Conservation (phyloP, 2,888 invertebrate species). For the Chaitophorus viminalis region DNA sequence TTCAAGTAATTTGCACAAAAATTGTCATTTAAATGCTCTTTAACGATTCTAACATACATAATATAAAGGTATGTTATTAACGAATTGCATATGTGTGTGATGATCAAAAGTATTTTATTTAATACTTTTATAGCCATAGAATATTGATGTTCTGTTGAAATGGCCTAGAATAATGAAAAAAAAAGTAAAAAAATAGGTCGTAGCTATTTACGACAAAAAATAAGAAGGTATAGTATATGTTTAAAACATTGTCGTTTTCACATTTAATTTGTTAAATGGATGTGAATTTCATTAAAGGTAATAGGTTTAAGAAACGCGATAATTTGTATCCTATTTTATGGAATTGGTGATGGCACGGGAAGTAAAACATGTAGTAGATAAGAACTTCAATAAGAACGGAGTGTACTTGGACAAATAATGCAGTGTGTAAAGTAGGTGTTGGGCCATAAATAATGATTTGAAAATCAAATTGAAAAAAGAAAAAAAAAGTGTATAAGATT, state of each 20-base stretch:
- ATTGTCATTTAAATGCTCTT: too few species aligned
- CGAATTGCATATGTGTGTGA: too few species aligned
- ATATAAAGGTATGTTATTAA: too few species aligned
- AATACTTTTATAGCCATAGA: too few species aligned
- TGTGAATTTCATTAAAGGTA: conserved; percentile 19
- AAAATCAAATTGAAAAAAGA: not conserved
- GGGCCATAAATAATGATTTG: not conserved
- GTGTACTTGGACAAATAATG: not conserved
- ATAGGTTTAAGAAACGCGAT: not conserved
- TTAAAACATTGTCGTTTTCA: conserved; percentile 4
- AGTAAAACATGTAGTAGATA: not conserved
- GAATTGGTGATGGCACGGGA: not conserved
- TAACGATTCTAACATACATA: too few species aligned
- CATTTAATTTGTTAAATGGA: conserved; percentile 8
- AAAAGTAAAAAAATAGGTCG: not conserved
- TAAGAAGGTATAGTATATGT: too few species aligned
- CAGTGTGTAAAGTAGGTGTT: not conserved
- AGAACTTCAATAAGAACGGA: not conserved
- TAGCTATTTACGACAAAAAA: not conserved
- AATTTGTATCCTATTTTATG: not conserved
- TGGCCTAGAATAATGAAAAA: not conserved
- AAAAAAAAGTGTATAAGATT: not conserved
- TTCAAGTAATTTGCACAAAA: too few species aligned
- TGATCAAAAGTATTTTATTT: too few species aligned
- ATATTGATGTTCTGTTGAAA: too few species aligned